These are phyloP conservation scores for Adelosebastes latens DNA, from an alignment of 2,797 vertebrate genomes.

Conservation along the genomic window DNA sequence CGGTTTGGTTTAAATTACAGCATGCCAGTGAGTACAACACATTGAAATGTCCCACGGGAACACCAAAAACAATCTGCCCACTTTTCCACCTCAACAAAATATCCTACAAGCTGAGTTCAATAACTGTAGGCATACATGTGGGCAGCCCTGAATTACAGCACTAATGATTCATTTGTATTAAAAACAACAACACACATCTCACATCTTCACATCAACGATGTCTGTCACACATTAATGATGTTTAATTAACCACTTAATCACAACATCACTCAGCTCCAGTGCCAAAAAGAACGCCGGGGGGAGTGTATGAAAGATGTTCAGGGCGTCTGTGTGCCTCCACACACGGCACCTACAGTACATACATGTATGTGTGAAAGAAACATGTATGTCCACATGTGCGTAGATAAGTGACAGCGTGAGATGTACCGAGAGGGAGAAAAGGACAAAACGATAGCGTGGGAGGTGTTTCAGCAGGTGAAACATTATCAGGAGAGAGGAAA, in stretches of 20 bases:
- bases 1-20: not conserved
- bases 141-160: not conserved
- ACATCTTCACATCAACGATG: constrained; percentile 1
- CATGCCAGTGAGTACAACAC: not conserved
- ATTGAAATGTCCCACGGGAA: not conserved
- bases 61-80: not conserved
- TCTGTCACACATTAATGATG: constrained; percentile 25
- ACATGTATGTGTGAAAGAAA: not conserved
- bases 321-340: not conserved
- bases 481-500: constrained; percentile 4
- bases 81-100: not conserved
- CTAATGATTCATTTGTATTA: constrained; percentile 17
- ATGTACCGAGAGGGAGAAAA: not conserved
- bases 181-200: not conserved
- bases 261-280: constrained; percentile 23
- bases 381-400: not conserved
- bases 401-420: not conserved
- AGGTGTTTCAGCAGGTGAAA: constrained; percentile 33
- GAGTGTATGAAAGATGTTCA: not conserved
- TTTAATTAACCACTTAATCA: constrained; percentile 53
- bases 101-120: not conserved
- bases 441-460: not conserved
- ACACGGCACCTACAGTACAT: not conserved
- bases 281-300: not conserved
- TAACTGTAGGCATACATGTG: not conserved